Base-by-base conservation (phyloP, 1,140 invertebrate genomes). In the Eufriesea mexicana region DNA sequence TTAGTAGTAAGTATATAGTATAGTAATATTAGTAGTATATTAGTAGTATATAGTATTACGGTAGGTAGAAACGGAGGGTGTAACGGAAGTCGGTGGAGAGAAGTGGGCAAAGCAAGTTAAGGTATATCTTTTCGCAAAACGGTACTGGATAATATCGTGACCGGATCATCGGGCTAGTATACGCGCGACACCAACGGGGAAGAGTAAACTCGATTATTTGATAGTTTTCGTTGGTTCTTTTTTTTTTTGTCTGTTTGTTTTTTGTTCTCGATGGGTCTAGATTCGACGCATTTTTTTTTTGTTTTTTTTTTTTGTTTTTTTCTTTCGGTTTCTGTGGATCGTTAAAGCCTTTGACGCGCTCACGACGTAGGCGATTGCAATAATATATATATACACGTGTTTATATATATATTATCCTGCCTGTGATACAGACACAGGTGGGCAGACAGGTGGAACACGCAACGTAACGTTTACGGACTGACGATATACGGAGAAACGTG, bases 1-100 rank as follows among this genome's bases (percentile, higher is more conserved):
- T 84, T 75, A 89, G 90, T 90, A 84, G 82, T 84, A 85, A 79
- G 85, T 89, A 87, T 89, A 79, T 82, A 89, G 85, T 88, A 80
- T 80, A 87, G 86, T 88, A 88, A 85, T 88, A 88, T 87, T 84
- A 88, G 86, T 87, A 85, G 86, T 87, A 88, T 87, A 87, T 84
- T 86, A 87, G 86, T 85, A 87, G 85, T 88, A 87, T 75, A 81
- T 87, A 88, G 82, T 84, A 84, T 79, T 75, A 77, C 66, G 82
- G 59, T 75, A 83, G 79, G 66, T 51, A 85, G 77, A 88, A 49
- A 86, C 64, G 74, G 78, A 85, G 70, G 68, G 85, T 87, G 78
- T 84, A 77, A 84, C 79, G 86, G 49, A 86, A 83, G 51, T 87
- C 59, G 81, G 67, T 87, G 85, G 76, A 84, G 49, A 85, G 71